Evolutionary conservation across 2,797 vertebrate genomes (phyloP).

Genomic region (Ctenopoma kingsleyae): DNA sequence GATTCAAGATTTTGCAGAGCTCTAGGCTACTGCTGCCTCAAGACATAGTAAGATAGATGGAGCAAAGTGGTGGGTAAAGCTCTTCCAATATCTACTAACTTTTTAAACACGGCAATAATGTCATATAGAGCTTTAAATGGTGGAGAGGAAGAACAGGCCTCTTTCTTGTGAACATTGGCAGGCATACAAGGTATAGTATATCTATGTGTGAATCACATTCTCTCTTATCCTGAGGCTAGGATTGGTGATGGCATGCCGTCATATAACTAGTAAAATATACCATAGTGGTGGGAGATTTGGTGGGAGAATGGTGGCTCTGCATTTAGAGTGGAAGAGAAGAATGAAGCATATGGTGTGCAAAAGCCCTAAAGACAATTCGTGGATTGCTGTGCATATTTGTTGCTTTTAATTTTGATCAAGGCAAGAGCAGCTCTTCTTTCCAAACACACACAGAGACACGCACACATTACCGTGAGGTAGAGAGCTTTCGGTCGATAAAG

Average conservation of each 20-base stretch:
- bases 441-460: not conserved
- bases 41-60: slow-evolving; percentile 11
- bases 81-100: slow-evolving; percentile 14
- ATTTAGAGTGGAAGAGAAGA: slow-evolving; percentile 18
- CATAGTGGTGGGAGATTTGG: not conserved
- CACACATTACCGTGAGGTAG: slow-evolving; percentile 50
- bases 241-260: slow-evolving; percentile 1
- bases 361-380: slow-evolving; percentile 22
- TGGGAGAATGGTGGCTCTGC: not conserved
- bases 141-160: not conserved
- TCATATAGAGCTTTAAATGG: slow-evolving; percentile 23
- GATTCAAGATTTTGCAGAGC: slow-evolving; percentile 32
- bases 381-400: slow-evolving; percentile 27
- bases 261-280: slow-evolving; percentile 17
- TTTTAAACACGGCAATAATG: slow-evolving; percentile 27
- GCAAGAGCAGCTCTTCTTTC: slow-evolving; percentile 4
- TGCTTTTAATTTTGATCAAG: slow-evolving; percentile 46
- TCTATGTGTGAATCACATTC: not conserved
- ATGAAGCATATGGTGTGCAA: slow-evolving; percentile 15
- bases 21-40: slow-evolving; percentile 31
- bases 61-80: slow-evolving; percentile 16
- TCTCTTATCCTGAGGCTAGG: slow-evolving; percentile 14
- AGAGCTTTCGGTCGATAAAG: slow-evolving; percentile 39
- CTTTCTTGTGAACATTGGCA: slow-evolving; percentile 26
- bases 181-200: not conserved